phyloP scores from a whole-genome alignment of 2,113 vertebrate species.

The Todiramphus chloris region DNA sequence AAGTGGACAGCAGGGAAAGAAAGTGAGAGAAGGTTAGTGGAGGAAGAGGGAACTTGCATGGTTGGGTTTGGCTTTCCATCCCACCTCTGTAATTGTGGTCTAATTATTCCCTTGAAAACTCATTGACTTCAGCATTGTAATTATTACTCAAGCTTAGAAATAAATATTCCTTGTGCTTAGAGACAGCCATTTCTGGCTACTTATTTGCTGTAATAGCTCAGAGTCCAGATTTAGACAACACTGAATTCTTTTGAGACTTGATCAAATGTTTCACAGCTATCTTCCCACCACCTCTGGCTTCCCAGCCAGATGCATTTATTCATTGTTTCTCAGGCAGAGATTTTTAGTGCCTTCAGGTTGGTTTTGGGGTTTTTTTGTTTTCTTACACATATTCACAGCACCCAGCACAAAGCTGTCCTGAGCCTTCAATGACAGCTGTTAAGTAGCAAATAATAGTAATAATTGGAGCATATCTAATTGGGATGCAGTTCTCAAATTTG shows the following conservation, averaged over 20 bases:
- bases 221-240: conserved; percentile 27
- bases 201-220: background rate
- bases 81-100: background rate
- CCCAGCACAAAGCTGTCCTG: background rate
- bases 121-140: conserved; percentile 3
- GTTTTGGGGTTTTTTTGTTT: background rate
- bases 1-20: background rate
- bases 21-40: background rate
- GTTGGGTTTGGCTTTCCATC: background rate
- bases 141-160: conserved; percentile 30
- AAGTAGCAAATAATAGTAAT: conserved; percentile 21
- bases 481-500: background rate
- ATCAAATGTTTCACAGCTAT: background rate
- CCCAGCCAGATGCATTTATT: background rate
- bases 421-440: conserved; percentile 1
- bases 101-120: conserved; percentile 45
- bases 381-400: background rate
- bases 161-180: conserved; percentile 20
- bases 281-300: background rate
- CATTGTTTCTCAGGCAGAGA: background rate
- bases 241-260: background rate
- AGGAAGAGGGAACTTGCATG: background rate
- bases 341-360: background rate
- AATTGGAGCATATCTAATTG: conserved; percentile 19
- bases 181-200: background rate